These are phyloP conservation scores for Calypte anna DNA, from an alignment of 2,113 vertebrate genomes.

Conservation along the genomic window DNA sequence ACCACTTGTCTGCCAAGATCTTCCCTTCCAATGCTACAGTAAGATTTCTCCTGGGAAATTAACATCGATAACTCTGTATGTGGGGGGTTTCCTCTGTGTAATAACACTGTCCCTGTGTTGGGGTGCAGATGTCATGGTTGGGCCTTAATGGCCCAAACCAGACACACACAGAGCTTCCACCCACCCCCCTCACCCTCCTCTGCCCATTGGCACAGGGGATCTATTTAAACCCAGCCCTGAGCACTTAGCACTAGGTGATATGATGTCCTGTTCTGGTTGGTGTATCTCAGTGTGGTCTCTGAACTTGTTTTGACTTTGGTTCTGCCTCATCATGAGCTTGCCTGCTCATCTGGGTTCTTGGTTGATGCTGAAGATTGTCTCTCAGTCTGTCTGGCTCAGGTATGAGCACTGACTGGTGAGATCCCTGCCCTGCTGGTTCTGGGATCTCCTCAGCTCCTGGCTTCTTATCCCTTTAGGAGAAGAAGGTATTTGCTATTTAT, in stretches of 20 bases:
- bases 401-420: background rate
- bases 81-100: background rate
- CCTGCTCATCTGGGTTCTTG: background rate
- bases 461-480: background rate
- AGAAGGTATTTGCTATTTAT: background rate
- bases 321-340: background rate
- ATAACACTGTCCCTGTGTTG: background rate
- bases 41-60: background rate
- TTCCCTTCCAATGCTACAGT: background rate
- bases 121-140: background rate
- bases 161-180: background rate
- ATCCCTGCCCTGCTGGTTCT: background rate
- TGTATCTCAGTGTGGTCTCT: rapidly evolving
- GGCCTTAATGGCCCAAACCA: background rate
- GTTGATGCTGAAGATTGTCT: background rate
- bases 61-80: background rate
- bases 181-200: too few relatives aligned
- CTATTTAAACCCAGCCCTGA: background rate
- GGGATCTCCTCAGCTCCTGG: background rate
- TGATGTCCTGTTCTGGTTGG: rapidly evolving
- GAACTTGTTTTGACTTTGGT: rapidly evolving
- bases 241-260: rapidly evolving
- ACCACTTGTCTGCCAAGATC: background rate
- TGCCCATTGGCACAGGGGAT: rapidly evolving
- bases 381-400: background rate